Evolutionary conservation across 2,888 invertebrate species (phyloP), one percentile per base, ranked within the genome.

Genomic region (Pandemis heparana): DNA sequence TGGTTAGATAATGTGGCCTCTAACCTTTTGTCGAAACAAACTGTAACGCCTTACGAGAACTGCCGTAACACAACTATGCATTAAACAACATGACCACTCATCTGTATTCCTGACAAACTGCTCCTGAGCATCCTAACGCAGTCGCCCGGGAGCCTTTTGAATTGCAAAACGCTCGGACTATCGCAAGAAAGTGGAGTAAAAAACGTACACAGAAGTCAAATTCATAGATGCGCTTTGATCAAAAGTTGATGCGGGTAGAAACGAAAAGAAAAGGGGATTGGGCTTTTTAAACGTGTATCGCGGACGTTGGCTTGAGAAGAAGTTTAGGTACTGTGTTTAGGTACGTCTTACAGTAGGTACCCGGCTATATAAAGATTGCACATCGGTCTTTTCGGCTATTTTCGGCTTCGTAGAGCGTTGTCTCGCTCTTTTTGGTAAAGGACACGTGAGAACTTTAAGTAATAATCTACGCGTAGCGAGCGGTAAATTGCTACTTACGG

Each of bases 101-200:
- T 85, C 78, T 81, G 77, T 84, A 83, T 85, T 83, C 83, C 80
- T 79, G 78, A 82, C 82, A 83, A 84, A 82, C 80, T 79, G 77
- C 80, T 76, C 80, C 78, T 84, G 83, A 80, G 79, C 80, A 85
- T 81, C 81, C 80, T 82, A 83, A 82, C 79, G 75, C 75, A 83
- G 82, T 78, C 81, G 79, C 80, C 78, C 78, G 77, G 79, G 79
- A 80, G 82, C 80, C 85, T 81, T 89, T 89, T 89, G 89, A 89
- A 89, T 89, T 89, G 89, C 88, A 88, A 89, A 90, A 85, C 80
- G 81, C 77, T 43, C 48, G 76, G 81, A 76, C 81, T 79, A 83
- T 85, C 86, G 84, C 86, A 86, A 87, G 85, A 85, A 85, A 88
- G 85, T 81, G 79, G 82, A 79, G 82, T 83, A 87, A 84, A 87